Conservation (phyloP, 1,140 invertebrate species). For the Heliconius hewitsoni region DNA sequence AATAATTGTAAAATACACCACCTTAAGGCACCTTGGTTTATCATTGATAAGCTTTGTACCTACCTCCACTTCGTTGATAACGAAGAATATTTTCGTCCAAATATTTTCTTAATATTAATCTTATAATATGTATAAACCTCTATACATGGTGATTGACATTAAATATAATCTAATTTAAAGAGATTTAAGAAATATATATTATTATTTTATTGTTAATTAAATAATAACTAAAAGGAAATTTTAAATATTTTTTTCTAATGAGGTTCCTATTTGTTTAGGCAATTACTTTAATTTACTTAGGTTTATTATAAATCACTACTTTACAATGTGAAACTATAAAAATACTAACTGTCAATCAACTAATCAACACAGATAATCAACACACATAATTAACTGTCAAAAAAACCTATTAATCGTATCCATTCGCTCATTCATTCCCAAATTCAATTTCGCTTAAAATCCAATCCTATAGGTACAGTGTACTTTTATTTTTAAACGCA, state of each 20-base stretch:
- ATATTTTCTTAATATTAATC: conserved; percentile 7
- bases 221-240: too few species aligned
- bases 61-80: neutral
- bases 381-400: neutral
- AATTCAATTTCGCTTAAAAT: conserved; percentile 43
- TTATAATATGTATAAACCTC: neutral
- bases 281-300: too few species aligned
- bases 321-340: neutral
- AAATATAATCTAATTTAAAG: too few species aligned
- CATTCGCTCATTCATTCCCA: conserved; percentile 26
- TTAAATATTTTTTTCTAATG: too few species aligned
- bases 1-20: neutral
- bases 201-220: too few species aligned
- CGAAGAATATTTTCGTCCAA: neutral
- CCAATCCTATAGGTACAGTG: conserved; percentile 39
- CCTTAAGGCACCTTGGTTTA: conserved; percentile 8
- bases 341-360: neutral
- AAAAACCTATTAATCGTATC: neutral
- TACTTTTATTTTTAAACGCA: conserved; percentile 61
- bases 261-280: too few species aligned
- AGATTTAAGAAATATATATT: too few species aligned
- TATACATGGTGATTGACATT: neutral
- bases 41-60: neutral
- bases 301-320: too few species aligned
- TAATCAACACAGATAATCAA: neutral